Conservation (phyloP, 2,888 invertebrate species). For the Dynastes tityus region DNA sequence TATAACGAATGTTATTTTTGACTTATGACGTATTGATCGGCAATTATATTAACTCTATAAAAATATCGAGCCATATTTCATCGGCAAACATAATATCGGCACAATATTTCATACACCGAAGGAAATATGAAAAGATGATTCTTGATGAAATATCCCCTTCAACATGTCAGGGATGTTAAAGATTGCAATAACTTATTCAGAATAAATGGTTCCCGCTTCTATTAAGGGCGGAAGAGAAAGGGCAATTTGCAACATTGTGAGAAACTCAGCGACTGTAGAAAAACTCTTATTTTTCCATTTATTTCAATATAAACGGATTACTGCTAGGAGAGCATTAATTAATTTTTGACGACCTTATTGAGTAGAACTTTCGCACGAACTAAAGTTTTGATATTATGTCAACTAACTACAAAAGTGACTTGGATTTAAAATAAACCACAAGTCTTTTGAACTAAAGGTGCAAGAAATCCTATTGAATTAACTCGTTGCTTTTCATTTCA, state of each 20-base stretch:
- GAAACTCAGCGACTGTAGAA: slow-evolving; percentile 10
- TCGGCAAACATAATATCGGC: slow-evolving; percentile 57
- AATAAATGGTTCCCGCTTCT: slow-evolving; percentile 49
- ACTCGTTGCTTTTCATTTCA: no score
- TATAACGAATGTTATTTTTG: slow-evolving; percentile 57
- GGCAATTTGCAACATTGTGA: slow-evolving; percentile 39
- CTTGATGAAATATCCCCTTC: slow-evolving; percentile 59
- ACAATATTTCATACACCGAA: slow-evolving; percentile 58
- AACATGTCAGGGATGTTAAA: slow-evolving; percentile 55
- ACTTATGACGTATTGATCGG: slow-evolving; percentile 60
- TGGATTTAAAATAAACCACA: no score
- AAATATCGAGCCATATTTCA: slow-evolving; percentile 58
- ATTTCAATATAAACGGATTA: slow-evolving; percentile 36
- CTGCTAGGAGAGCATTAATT: slow-evolving; percentile 1
- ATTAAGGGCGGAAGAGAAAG: slow-evolving; percentile 40
- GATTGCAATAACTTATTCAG: slow-evolving; percentile 54
- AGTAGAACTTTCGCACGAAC: neutral
- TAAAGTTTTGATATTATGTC: slow-evolving; percentile 1
- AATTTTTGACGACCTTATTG: neutral
- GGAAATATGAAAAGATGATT: slow-evolving; percentile 55
- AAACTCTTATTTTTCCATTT: slow-evolving; percentile 30
- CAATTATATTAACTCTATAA: slow-evolving; percentile 62
- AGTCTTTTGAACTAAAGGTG: no score
- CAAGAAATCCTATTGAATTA: no score
- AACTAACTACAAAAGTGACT: neutral